Evolutionary conservation across 2,888 invertebrate species (phyloP), one percentile per base, ranked within the genome.

Genomic region (Arge pagana): DNA sequence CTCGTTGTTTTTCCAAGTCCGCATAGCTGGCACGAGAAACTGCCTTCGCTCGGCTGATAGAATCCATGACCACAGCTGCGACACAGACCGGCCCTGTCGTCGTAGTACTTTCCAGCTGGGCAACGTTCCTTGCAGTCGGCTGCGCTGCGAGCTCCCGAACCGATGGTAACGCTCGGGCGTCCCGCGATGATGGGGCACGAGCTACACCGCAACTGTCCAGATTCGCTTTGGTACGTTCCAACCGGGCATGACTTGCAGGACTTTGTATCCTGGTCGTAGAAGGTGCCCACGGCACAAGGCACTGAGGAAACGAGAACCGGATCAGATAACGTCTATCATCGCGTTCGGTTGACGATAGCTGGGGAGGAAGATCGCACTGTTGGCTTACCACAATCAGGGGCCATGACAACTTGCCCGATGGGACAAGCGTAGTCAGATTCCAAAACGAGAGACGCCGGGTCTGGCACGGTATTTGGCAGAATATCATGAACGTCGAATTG

Each of bases 401-500:
- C 90, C 83, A 93, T 89, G 0, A 95, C 93, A 19, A 97, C 96
- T 80, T 96, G 93, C 48, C 96, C 96, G 62, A 86, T 83, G 0
- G 93, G 92, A 70, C 97, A 98, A 48, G 93, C 91, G 68, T 94
- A 96, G 73, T 94, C 93, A 0, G 95, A 94, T 57, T 88, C 85
- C n/a, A 97, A 80, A 18, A 84, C 78, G 53, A 97, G 79, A 2
- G 94, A 93, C 7, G 93, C 90, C 52, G 96, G 92, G 78, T 96
- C 96, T 0, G 96, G 94, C 0, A 93, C 89, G 0, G 96, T 96
- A 70, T 96, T 96, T 11, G 96, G 96, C 48, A 96, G 79, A 66
- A 94, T 94, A 69, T 91, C 93, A 66, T 90, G 85, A 3, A 96
- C 95, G 68, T 94, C 94, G 72, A 96, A 93, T 76, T 94, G 93